Evolutionary conservation across 2,888 invertebrate genomes (phyloP).

Genomic region (Xestia ashworthii): DNA sequence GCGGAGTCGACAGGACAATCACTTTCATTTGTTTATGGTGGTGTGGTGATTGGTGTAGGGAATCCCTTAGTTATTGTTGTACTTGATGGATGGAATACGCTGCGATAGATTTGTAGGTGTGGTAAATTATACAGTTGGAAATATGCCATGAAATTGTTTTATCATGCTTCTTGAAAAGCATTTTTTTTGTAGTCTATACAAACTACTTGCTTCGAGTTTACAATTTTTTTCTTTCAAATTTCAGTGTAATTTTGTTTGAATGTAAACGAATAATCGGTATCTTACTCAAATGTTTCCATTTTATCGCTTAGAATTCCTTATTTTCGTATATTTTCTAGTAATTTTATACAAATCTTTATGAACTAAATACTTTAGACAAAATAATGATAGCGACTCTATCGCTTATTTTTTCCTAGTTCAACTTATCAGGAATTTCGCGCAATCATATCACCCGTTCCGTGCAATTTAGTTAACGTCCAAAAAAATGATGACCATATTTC

Average conservation of each 20-base stretch:
- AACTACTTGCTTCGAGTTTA: background rate
- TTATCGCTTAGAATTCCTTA: too few relatives aligned
- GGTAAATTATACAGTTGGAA: background rate
- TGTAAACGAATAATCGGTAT: too few relatives aligned
- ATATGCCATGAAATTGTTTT: background rate
- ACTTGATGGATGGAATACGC: conserved; percentile 10
- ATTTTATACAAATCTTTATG: too few relatives aligned
- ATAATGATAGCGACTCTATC: conserved; percentile 22
- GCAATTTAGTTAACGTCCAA: conserved; percentile 52
- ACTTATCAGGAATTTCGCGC: conserved; percentile 45
- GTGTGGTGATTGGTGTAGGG: conserved; percentile 13
- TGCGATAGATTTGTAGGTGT: too few relatives aligned
- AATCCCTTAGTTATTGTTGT: conserved; percentile 39
- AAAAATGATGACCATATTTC: conserved; percentile 47
- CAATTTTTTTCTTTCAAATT: background rate
- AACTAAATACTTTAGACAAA: too few relatives aligned
- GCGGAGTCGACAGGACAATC: conserved; percentile 61
- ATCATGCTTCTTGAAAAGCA: background rate
- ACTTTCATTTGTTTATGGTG: conserved; percentile 51
- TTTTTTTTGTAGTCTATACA: background rate
- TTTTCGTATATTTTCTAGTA: too few relatives aligned
- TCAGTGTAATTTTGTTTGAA: background rate
- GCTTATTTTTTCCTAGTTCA: conserved; percentile 29
- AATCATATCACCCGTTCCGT: conserved; percentile 48
- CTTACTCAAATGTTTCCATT: too few relatives aligned